These are phyloP conservation scores for Liodrosophila aerea DNA, from an alignment of 2,888 invertebrate species.

Conservation along the genomic window DNA sequence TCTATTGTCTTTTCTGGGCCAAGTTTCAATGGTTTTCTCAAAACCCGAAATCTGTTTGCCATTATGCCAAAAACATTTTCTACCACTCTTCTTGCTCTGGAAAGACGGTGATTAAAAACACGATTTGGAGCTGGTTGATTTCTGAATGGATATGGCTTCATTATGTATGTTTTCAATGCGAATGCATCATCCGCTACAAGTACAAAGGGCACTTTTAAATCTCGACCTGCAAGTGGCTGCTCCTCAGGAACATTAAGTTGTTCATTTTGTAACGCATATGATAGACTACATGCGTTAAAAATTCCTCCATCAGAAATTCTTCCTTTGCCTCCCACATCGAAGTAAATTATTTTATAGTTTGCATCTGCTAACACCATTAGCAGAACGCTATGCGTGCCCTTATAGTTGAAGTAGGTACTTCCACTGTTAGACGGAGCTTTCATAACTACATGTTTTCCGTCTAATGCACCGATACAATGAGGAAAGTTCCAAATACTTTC, in stretches of 20 bases:
- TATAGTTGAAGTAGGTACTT: constrained; percentile 21
- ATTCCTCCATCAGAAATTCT: constrained; percentile 24
- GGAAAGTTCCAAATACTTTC: constrained; percentile 27
- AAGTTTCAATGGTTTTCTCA: too few species aligned
- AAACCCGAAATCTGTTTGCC: too few species aligned
- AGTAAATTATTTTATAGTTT: constrained; percentile 30
- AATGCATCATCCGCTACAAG: too few species aligned
- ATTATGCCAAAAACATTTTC: too few species aligned
- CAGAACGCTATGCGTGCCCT: constrained; percentile 24
- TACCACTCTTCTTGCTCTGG: too few species aligned
- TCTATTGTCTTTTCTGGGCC: too few species aligned
- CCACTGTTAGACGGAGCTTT: constrained; percentile 25
- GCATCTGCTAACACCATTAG: constrained; percentile 35
- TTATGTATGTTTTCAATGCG: too few species aligned
- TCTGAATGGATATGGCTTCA: too few species aligned
- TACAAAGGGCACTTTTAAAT: constrained; percentile 5
- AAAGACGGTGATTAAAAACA: too few species aligned
- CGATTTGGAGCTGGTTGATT: too few species aligned
- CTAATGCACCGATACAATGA: constrained; percentile 23
- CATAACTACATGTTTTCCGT: constrained; percentile 22
- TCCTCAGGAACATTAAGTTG: constrained; percentile 21
- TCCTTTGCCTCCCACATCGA: constrained; percentile 29
- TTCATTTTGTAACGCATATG: constrained; percentile 19
- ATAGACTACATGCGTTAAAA: constrained; percentile 22
- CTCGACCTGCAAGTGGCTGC: constrained; percentile 19